A percentile compares a stretch with the other conserved stretches of the same genome.
Conservation (phyloP, 2,797 vertebrate species). For the Sebastes matsubarae region DNA sequence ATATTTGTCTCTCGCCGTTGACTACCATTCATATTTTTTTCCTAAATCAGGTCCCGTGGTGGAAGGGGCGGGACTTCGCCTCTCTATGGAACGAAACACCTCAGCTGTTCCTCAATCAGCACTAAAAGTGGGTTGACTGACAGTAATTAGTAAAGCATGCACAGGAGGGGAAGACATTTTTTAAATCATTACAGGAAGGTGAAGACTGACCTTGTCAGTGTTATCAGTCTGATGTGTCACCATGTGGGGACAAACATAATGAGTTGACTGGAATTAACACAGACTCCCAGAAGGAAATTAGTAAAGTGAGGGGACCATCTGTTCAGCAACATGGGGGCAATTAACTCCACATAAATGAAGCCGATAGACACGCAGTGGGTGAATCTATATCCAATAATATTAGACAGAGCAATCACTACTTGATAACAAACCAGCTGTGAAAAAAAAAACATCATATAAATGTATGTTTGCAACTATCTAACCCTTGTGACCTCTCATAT, state of each 20-base stretch:
- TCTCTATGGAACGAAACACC: not conserved
- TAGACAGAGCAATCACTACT: slow-evolving; percentile 16
- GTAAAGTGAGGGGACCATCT: slow-evolving; percentile 60
- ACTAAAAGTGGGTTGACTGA: not conserved
- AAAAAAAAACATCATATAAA: not conserved
- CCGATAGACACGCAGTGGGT: slow-evolving; percentile 36
- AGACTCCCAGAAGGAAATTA: slow-evolving; percentile 49
- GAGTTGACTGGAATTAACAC: slow-evolving; percentile 47
- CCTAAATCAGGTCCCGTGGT: no score
- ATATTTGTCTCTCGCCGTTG: no score
- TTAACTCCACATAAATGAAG: slow-evolving; percentile 58
- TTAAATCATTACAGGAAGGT: slow-evolving; percentile 37
- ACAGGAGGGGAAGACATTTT: not conserved
- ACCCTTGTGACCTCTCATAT: slow-evolving; percentile 7
- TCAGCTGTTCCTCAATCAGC: not conserved
- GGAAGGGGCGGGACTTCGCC: no score
- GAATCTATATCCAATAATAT: slow-evolving; percentile 52
- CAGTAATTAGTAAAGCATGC: slow-evolving; percentile 16
- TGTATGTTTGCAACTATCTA: not conserved
- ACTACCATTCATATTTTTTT: no score
- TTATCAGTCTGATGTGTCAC: slow-evolving; percentile 27
- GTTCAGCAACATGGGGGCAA: slow-evolving; percentile 60
- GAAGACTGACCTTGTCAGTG: slow-evolving; percentile 28
- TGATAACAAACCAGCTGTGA: slow-evolving; percentile 18
- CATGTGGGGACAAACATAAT: slow-evolving; percentile 42